These are phyloP conservation scores for Procavia capensis DNA, from an alignment of 2,113 vertebrate species.

Conservation along the genomic window DNA sequence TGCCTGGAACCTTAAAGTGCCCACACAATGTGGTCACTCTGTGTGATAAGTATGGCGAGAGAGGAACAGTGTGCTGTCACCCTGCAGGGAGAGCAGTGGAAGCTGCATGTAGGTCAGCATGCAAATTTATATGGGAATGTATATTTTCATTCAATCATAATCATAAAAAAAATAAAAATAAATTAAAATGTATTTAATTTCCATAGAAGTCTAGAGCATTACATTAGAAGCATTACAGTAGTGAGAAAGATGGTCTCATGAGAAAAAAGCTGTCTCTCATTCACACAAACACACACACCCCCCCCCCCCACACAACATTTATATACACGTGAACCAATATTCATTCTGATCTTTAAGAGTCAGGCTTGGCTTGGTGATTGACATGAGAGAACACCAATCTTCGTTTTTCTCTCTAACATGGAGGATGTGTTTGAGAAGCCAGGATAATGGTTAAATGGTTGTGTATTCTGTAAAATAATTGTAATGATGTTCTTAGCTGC, in stretches of 20 bases:
- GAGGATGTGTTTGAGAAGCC: slow-evolving; percentile 16
- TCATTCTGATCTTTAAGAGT: slow-evolving; percentile 30
- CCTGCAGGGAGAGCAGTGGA: no score
- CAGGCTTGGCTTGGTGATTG: background rate
- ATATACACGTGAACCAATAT: background rate
- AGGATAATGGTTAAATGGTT: background rate
- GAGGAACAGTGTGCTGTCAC: no score
- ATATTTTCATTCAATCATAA: no score
- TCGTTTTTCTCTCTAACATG: slow-evolving; percentile 17
- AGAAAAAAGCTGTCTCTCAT: background rate
- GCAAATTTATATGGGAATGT: no score
- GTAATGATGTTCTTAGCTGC: background rate
- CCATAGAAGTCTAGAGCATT: background rate
- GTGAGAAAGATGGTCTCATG: background rate
- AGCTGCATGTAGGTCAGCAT: no score
- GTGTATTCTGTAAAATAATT: slow-evolving; percentile 23
- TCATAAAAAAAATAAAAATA: no score
- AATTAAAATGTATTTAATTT: slow-evolving; percentile 65
- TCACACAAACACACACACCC: background rate
- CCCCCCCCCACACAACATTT: background rate
- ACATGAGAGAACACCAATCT: background rate
- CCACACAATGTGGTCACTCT: no score
- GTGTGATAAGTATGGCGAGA: no score
- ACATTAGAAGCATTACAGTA: background rate
- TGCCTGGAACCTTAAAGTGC: no score